Conservation (phyloP, 2,113 vertebrate genomes). For the Deroptyus accipitrinus region DNA sequence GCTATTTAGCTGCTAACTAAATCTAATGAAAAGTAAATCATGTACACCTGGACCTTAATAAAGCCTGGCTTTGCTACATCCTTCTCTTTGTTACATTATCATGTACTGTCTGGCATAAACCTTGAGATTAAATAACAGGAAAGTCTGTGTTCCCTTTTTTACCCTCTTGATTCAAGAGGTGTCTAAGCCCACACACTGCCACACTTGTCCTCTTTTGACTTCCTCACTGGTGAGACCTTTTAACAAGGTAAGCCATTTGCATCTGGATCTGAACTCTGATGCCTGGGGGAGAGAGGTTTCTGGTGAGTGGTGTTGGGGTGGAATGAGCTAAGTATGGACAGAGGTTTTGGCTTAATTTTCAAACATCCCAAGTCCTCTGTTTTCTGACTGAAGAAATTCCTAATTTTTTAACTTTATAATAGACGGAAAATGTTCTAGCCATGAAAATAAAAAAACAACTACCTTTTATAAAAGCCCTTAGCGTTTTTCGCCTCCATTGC, state of each 20-base stretch:
- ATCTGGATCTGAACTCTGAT: background rate
- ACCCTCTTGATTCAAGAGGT: background rate
- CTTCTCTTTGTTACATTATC: background rate
- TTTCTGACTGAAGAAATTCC: background rate
- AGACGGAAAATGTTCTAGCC: background rate
- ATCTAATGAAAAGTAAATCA: constrained; percentile 50
- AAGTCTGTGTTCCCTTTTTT: background rate
- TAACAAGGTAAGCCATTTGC: background rate
- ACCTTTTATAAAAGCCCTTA: background rate
- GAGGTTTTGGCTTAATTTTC: background rate
- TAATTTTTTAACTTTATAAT: background rate
- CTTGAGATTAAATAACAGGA: constrained; percentile 6
- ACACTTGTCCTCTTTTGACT: constrained; percentile 1
- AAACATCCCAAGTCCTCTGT: background rate
- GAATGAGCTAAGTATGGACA: background rate
- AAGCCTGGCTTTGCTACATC: background rate
- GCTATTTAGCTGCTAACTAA: constrained; percentile 38
- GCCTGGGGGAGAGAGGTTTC: background rate
- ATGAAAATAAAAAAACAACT: background rate
- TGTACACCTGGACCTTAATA: background rate
- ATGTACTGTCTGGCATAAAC: background rate
- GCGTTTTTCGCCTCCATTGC: background rate
- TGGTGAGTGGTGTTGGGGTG: background rate
- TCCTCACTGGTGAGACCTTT: background rate
- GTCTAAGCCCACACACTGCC: background rate